Evolutionary conservation across 1,140 invertebrate genomes (phyloP).

Genomic region (Tetranychus urticae): DNA sequence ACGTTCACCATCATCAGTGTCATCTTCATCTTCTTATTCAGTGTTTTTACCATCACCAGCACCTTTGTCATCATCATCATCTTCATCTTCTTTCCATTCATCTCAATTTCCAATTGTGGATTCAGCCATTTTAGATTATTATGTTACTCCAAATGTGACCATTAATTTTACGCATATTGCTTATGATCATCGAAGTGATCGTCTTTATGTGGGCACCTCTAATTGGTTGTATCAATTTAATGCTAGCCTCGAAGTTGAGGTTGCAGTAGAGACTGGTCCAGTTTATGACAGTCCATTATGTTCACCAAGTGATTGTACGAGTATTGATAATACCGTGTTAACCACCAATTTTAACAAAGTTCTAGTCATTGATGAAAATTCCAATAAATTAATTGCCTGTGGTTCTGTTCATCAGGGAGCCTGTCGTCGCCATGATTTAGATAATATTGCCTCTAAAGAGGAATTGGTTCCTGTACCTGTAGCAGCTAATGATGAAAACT

Average conservation of each 20-base stretch:
- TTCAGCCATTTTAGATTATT: neutral
- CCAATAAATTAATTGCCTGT: constrained; percentile 55
- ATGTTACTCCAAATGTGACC: constrained; percentile 19
- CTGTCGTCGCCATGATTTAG: constrained; percentile 56
- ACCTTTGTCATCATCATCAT: neutral
- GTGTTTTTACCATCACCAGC: no score
- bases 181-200: constrained; percentile 30
- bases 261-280: constrained; percentile 41
- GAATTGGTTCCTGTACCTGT: constrained; percentile 57
- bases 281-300: constrained; percentile 59
- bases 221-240: constrained; percentile 61
- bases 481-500: constrained; percentile 67
- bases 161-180: constrained; percentile 30
- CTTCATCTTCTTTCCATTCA: neutral
- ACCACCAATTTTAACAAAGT: constrained; percentile 79
- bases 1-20: no score
- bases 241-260: constrained; percentile 34
- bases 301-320: constrained; percentile 50
- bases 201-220: constrained; percentile 50
- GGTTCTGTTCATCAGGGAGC: constrained; percentile 58
- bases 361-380: constrained; percentile 56
- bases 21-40: no score
- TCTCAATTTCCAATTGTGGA: neutral
- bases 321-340: constrained; percentile 32
- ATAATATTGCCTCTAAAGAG: constrained; percentile 51